These are phyloP conservation scores for Lagocephalus sceleratus DNA, from an alignment of 2,797 vertebrate species.

Conservation along the genomic window DNA sequence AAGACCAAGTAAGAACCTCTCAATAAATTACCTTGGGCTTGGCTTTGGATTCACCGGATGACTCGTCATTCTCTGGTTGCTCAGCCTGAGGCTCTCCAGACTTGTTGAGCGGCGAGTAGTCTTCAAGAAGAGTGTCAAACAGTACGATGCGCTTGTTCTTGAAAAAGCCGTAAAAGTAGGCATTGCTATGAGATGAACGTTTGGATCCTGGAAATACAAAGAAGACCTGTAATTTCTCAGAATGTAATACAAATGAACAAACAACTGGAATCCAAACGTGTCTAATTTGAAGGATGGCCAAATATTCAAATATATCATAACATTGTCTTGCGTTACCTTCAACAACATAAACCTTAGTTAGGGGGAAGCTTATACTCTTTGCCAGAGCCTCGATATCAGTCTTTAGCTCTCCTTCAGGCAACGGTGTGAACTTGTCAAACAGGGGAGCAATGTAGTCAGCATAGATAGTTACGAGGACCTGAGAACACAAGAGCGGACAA, in stretches of 20 bases:
- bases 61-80: constrained; percentile 65
- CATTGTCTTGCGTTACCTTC: constrained; percentile 82
- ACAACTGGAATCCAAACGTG: not conserved
- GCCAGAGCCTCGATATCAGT: constrained; percentile 92
- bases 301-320: not conserved
- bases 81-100: constrained; percentile 75
- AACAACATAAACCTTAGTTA: constrained; percentile 97
- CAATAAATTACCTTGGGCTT: constrained; percentile 84
- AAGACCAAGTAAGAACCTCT: not conserved
- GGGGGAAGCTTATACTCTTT: constrained; percentile 89
- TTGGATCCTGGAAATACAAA: constrained; percentile 84
- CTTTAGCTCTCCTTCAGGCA: constrained; percentile 94
- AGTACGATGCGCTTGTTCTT: constrained; percentile 98
- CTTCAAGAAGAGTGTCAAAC: constrained; percentile 95
- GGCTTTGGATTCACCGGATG: constrained; percentile 74
- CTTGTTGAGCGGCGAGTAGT: constrained; percentile 92
- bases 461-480: constrained; percentile 98
- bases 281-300: not conserved
- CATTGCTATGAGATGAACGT: constrained; percentile 97
- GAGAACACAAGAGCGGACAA: constrained; percentile 19
- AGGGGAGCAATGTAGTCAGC: constrained; percentile 98
- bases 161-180: constrained; percentile 99
- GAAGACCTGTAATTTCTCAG: not conserved
- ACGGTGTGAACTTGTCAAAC: constrained; percentile 96
- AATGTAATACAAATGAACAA: not conserved